phyloP scores from a whole-genome alignment of 2,888 invertebrate species.

The Xestia rhomboidea region DNA sequence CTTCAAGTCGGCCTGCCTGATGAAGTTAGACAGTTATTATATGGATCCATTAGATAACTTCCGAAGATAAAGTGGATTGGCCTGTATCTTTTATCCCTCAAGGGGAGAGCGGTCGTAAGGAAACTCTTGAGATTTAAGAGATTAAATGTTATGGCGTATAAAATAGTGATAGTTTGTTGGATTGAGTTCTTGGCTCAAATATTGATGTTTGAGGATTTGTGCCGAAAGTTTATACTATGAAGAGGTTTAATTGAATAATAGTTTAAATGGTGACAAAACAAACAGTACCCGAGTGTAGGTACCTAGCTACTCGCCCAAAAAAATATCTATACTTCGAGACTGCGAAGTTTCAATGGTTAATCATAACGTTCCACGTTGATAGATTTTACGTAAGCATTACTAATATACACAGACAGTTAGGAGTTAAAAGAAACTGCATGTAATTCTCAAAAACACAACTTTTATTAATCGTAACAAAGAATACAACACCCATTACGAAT shows the following conservation, averaged over 20 bases:
- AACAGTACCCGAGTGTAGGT: too few relatives aligned
- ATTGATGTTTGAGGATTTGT: background rate
- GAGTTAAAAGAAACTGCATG: slow-evolving; percentile 1
- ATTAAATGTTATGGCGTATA: slow-evolving; percentile 47
- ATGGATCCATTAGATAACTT: slow-evolving; percentile 58
- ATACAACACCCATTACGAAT: slow-evolving; percentile 20
- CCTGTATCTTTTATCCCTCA: slow-evolving; percentile 55
- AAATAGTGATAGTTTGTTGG: slow-evolving; percentile 22
- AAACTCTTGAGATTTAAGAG: slow-evolving; percentile 32
- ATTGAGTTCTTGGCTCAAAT: slow-evolving; percentile 1
- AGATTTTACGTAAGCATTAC: background rate
- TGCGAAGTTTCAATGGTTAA: background rate
- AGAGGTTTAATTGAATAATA: background rate
- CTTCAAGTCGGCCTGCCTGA: slow-evolving; percentile 40
- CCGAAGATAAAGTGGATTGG: slow-evolving; percentile 57
- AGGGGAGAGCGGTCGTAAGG: slow-evolving; percentile 12
- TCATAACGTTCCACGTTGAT: background rate
- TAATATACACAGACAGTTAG: background rate
- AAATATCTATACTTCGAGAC: background rate
- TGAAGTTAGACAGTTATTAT: slow-evolving; percentile 54
- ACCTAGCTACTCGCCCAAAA: background rate
- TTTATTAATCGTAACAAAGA: slow-evolving; percentile 15
- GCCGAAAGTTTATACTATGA: background rate
- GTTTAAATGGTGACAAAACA: background rate
- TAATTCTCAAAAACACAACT: background rate